Conservation (phyloP, 2,888 invertebrate genomes). For the Melanchra persicariae region DNA sequence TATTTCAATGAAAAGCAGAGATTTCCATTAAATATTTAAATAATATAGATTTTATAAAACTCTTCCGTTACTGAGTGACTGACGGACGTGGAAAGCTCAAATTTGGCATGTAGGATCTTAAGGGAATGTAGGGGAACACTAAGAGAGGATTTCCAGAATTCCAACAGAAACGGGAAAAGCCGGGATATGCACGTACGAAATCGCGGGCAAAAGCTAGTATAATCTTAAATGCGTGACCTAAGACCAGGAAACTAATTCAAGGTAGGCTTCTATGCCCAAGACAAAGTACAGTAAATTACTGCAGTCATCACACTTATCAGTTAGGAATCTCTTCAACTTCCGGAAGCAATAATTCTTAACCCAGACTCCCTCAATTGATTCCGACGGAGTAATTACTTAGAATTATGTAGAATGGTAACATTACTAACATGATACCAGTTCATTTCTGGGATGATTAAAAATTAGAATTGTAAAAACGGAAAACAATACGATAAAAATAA, state of each 20-base stretch:
- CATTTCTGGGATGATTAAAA: neutral
- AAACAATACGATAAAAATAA: neutral
- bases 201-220: too few species aligned
- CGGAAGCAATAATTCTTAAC: constrained; percentile 29
- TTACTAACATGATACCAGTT: neutral
- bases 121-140: too few species aligned
- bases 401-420: neutral
- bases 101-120: too few species aligned
- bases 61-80: too few species aligned
- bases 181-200: too few species aligned
- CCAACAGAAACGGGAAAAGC: too few species aligned
- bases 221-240: neutral
- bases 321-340: too few species aligned
- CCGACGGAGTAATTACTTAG: neutral
- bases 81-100: too few species aligned
- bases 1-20: neutral
- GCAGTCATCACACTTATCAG: neutral
- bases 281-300: neutral
- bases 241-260: constrained; percentile 16
- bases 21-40: neutral
- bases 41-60: too few species aligned
- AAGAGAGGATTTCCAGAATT: too few species aligned
- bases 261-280: constrained; percentile 12
- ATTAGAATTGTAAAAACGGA: neutral
- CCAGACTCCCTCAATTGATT: constrained; percentile 24